Evolutionary conservation across 2,113 vertebrate species (phyloP).

Genomic region (Boleophthalmus pectinirostris): DNA sequence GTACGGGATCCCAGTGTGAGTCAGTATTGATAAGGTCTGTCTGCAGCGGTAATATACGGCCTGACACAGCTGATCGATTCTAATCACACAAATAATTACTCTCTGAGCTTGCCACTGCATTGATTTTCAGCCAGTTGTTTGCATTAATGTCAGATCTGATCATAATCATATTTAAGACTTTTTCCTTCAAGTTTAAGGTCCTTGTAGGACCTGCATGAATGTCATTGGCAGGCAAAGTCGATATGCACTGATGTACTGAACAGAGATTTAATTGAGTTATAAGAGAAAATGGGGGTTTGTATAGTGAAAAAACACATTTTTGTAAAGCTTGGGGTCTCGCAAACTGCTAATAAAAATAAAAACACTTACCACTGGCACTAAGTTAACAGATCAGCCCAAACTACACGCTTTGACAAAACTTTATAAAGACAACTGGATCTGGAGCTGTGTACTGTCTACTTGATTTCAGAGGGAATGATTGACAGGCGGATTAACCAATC

Average conservation of each 20-base stretch:
- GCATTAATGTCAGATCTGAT: slow-evolving; percentile 77
- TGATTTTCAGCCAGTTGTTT: slow-evolving; percentile 78
- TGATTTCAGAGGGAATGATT: too few relatives aligned
- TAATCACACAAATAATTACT: slow-evolving; percentile 81
- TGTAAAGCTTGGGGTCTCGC: background rate
- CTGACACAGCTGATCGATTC: slow-evolving; percentile 74
- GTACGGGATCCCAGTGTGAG: slow-evolving; percentile 11
- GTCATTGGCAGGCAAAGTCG: slow-evolving; percentile 70
- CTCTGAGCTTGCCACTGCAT: slow-evolving; percentile 67
- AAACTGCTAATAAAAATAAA: background rate
- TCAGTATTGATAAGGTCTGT: slow-evolving; percentile 28
- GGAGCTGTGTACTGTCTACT: too few relatives aligned
- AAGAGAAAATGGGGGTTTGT: background rate
- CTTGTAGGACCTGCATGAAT: slow-evolving; percentile 60
- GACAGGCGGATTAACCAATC: too few relatives aligned
- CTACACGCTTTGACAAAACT: too few relatives aligned
- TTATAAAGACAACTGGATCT: too few relatives aligned
- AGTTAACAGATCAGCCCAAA: too few relatives aligned
- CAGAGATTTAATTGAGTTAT: slow-evolving; percentile 2
- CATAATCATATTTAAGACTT: slow-evolving; percentile 71
- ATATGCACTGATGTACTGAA: slow-evolving; percentile 49
- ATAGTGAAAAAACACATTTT: background rate
- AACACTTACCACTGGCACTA: too few relatives aligned
- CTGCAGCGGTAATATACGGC: slow-evolving; percentile 57
- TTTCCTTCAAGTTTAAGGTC: slow-evolving; percentile 65